These are phyloP conservation scores for Drosophila niveifrons DNA, from an alignment of 2,888 invertebrate species.

Conservation along the genomic window DNA sequence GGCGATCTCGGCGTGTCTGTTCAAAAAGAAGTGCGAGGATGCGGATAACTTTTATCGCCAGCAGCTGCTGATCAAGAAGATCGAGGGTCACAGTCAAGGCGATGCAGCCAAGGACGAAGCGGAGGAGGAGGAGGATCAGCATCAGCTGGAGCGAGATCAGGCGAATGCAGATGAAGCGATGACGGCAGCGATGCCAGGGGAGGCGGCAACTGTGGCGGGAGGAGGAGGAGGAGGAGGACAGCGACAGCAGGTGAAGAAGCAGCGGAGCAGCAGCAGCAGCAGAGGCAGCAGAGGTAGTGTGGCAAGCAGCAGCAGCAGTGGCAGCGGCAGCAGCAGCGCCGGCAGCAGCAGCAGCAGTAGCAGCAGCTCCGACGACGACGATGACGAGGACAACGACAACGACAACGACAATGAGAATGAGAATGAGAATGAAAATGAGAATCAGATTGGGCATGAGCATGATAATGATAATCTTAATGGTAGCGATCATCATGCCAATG, in stretches of 20 bases:
- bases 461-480: not conserved
- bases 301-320: slow-evolving; percentile 40
- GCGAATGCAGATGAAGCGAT: not conserved
- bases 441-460: not conserved
- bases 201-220: slow-evolving; percentile 2
- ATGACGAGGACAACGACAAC: slow-evolving; percentile 53
- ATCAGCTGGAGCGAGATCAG: slow-evolving; percentile 4
- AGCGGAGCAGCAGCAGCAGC: slow-evolving; percentile 3
- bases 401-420: slow-evolving; percentile 32
- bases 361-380: slow-evolving; percentile 62
- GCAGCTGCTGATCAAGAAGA: slow-evolving; percentile 82
- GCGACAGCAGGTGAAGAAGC: slow-evolving; percentile 1
- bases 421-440: slow-evolving; percentile 19
- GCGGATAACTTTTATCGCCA: slow-evolving; percentile 84
- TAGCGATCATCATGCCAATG: slow-evolving; percentile 10
- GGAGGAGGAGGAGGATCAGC: not conserved
- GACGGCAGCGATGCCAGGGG: not conserved
- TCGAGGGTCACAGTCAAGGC: slow-evolving; percentile 62
- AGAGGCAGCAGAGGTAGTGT: slow-evolving; percentile 31
- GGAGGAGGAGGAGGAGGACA: too few relatives aligned
- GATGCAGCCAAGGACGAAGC: slow-evolving; percentile 1
- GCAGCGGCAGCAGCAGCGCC: slow-evolving; percentile 44
- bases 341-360: slow-evolving; percentile 51
- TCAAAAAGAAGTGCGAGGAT: slow-evolving; percentile 85
- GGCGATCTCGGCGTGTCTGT: slow-evolving; percentile 83